Evolutionary conservation across 2,113 vertebrate species (phyloP).

Genomic region (Ceuthmochares aereus): DNA sequence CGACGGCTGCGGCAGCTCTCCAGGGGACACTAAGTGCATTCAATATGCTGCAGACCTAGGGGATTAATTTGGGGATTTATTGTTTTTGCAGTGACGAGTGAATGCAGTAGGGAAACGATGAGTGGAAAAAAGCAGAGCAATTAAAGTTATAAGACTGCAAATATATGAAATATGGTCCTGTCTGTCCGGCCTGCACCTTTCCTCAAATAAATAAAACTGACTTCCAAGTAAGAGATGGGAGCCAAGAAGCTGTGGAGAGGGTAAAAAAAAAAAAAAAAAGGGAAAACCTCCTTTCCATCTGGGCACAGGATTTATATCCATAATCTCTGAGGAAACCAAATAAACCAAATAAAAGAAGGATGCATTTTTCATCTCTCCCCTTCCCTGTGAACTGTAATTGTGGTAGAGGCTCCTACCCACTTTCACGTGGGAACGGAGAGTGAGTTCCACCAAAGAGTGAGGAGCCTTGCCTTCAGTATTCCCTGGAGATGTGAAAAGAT

Average conservation of each 20-base stretch:
- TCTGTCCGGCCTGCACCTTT: conserved; percentile 16
- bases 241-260: conserved; percentile 25
- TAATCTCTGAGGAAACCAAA: conserved; percentile 48
- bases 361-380: conserved; percentile 35
- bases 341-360: conserved; percentile 21
- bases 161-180: not conserved
- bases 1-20: not conserved
- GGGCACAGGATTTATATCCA: conserved; percentile 10
- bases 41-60: not conserved
- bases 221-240: not conserved
- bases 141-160: not conserved
- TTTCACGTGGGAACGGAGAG: conserved; percentile 37
- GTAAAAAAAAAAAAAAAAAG: not conserved
- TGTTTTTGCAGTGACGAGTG: not conserved
- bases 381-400: conserved; percentile 6
- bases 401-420: not conserved
- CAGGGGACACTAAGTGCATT: not conserved
- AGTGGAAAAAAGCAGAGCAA: not conserved
- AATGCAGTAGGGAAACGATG: not conserved
- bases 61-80: conserved; percentile 2
- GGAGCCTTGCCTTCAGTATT: not conserved
- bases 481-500: not conserved
- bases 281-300: not conserved
- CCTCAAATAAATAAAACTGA: not conserved
- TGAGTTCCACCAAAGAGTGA: not conserved